Percentiles rank a stretch among this genome's conserved stretches.
Evolutionary conservation across 2,113 vertebrate genomes (phyloP).

Genomic region (Pogona vitticeps): DNA sequence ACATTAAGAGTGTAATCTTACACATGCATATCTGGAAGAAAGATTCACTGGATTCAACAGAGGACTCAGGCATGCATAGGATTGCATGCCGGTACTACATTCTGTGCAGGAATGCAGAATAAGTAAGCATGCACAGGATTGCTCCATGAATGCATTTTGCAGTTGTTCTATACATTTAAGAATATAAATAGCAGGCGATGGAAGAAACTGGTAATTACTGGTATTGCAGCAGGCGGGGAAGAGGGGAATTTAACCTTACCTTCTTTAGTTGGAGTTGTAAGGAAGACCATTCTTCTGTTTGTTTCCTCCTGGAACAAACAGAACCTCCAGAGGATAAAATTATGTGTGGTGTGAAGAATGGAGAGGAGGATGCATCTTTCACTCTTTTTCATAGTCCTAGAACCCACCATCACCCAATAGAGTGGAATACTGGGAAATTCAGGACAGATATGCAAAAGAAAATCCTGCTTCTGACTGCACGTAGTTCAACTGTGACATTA

Average conservation of each 20-base stretch:
- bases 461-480: too few relatives aligned
- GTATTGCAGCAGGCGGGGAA: not conserved
- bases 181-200: not conserved
- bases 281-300: not conserved
- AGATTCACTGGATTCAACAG: not conserved
- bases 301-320: not conserved
- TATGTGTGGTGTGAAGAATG: not conserved
- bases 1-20: not conserved
- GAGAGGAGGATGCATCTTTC: not conserved
- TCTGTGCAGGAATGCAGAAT: too few relatives aligned
- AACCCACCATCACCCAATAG: not conserved
- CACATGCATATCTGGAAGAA: not conserved
- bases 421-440: not conserved
- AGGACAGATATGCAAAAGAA: not conserved
- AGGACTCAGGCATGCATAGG: not conserved
- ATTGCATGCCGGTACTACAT: not conserved
- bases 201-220: not conserved
- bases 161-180: not conserved
- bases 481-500: not conserved
- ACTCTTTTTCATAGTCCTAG: not conserved
- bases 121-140: not conserved
- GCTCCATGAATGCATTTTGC: not conserved
- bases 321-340: not conserved
- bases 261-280: too few relatives aligned
- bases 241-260: not conserved